These are phyloP conservation scores for Metallyticus violacea DNA, from an alignment of 2,888 invertebrate species.

Conservation along the genomic window DNA sequence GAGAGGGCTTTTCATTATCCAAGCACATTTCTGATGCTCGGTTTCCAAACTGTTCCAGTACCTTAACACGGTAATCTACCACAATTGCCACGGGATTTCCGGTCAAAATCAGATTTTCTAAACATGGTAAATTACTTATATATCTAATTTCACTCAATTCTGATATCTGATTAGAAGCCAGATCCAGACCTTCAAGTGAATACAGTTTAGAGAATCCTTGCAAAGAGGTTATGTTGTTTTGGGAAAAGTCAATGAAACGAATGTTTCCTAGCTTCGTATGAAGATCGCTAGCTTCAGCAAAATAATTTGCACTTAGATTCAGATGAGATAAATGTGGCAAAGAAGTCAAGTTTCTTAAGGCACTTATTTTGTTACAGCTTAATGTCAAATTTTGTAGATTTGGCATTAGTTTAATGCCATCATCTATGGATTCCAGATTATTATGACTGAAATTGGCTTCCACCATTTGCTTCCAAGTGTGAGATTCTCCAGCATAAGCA, in stretches of 20 bases:
- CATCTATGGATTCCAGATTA: slow-evolving; percentile 72
- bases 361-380: slow-evolving; percentile 73
- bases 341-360: slow-evolving; percentile 72
- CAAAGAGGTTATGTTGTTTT: slow-evolving; percentile 74
- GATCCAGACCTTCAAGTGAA: slow-evolving; percentile 79
- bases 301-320: slow-evolving; percentile 77
- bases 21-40: slow-evolving; percentile 80
- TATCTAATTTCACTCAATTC: slow-evolving; percentile 78
- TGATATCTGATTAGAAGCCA: slow-evolving; percentile 80
- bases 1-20: slow-evolving; percentile 83
- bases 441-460: slow-evolving; percentile 77
- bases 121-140: slow-evolving; percentile 77
- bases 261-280: slow-evolving; percentile 87
- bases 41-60: slow-evolving; percentile 81
- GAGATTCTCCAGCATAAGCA: slow-evolving; percentile 48
- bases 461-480: slow-evolving; percentile 68
- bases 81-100: slow-evolving; percentile 86
- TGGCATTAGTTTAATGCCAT: slow-evolving; percentile 73
- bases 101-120: slow-evolving; percentile 81
- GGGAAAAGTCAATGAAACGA: slow-evolving; percentile 77
- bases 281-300: slow-evolving; percentile 69
- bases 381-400: slow-evolving; percentile 68
- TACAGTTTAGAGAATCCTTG: slow-evolving; percentile 77
- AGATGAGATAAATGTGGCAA: slow-evolving; percentile 74
- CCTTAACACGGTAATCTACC: slow-evolving; percentile 87